Base-by-base conservation (phyloP, 23 tunicate species). In the Halocynthia aurantium region DNA sequence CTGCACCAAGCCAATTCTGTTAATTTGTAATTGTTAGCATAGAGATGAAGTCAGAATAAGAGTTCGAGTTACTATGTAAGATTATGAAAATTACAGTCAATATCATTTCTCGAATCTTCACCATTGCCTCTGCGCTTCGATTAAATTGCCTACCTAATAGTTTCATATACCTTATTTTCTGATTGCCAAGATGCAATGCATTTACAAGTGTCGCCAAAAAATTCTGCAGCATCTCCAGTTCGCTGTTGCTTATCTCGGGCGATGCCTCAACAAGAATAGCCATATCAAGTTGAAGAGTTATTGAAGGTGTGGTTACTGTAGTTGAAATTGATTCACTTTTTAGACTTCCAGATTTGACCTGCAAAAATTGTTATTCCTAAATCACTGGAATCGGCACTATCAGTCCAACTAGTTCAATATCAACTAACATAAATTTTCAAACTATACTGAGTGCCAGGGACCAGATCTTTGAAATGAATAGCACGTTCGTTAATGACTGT, bases 201-300 rank as follows among this genome's bases (percentile, higher is more conserved):
- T 55, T 68, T 8, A 69, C 82, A n/a, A 84, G 44, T 6, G 88
- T 18, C 7, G 60, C 18, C 56, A 84, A 67, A 22, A 85, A 80
- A 12, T 68, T 21, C 5, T 81, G 84, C 7, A 85, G 72, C 49
- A 22, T 22, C 13, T 55, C 51, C 70, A 80, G 58, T 55, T 85
- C 84, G 49, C 54, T 40, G 70, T 80, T 70, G 19, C 69, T 74
- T 6, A 85, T 55, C 19, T 80, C 77, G n/a, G 81, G 83, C 8
- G 90, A 80, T n/a, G 75, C 84, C 44, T 73, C 84, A 15, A 80
- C 80, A 69, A 80, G 17, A 7, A 85, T 73, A 40, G 75, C 84
- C 22, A 85, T 52, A 55, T 85, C 90, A 52, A 80, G 11, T 56
- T 56, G 73, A 62, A 85, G 64, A 6, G 73, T 52, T 18, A 69